phyloP scores from a whole-genome alignment of 2,888 invertebrate species.

The Oscheius sp. region DNA sequence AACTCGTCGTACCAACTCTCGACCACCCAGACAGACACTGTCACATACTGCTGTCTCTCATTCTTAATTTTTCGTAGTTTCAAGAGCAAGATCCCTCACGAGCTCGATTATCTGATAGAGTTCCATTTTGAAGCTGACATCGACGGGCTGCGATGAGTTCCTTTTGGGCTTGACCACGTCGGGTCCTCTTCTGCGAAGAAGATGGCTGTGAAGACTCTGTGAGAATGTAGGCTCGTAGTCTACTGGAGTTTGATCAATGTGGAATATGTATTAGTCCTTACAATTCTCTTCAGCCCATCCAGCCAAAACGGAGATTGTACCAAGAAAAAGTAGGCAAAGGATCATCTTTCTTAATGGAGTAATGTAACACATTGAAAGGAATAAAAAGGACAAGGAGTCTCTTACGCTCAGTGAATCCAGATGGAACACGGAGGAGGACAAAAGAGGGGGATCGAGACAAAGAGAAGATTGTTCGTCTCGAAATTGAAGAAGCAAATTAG shows the following conservation, averaged over 20 bases:
- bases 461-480: too few species aligned
- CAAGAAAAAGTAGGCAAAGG: not conserved
- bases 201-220: slow-evolving; percentile 32
- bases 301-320: not conserved
- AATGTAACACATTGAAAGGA: not conserved
- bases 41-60: slow-evolving; percentile 46
- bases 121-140: slow-evolving; percentile 42
- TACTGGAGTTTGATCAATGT: not conserved
- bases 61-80: slow-evolving; percentile 21
- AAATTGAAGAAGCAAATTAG: too few species aligned
- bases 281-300: not conserved
- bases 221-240: slow-evolving; percentile 19
- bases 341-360: not conserved
- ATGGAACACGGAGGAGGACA: too few species aligned
- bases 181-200: slow-evolving; percentile 31
- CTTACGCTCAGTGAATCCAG: too few species aligned
- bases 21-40: slow-evolving; percentile 42
- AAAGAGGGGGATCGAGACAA: too few species aligned
- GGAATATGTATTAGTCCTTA: too few species aligned
- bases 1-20: slow-evolving; percentile 48
- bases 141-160: slow-evolving; percentile 37
- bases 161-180: slow-evolving; percentile 42
- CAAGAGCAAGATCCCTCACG: too few species aligned
- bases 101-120: slow-evolving; percentile 49
- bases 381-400: not conserved